Percentiles rank a stretch among this genome's conserved stretches.
These are phyloP conservation scores for Epinotia ramella DNA, from an alignment of 2,888 invertebrate genomes.

Conservation along the genomic window DNA sequence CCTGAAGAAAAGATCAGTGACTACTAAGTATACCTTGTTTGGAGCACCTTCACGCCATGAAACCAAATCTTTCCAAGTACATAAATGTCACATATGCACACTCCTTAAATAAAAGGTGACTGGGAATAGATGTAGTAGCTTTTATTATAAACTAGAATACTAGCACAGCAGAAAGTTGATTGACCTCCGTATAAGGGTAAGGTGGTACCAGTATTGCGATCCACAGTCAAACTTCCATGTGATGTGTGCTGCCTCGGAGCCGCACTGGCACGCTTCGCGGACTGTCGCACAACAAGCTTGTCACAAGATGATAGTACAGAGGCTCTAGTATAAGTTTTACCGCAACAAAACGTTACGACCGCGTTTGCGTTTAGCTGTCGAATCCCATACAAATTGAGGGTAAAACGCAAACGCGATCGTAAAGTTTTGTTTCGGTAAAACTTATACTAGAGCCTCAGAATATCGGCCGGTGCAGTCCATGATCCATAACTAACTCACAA, in stretches of 20 bases:
- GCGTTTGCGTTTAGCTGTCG: no score
- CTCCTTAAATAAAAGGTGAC: not conserved
- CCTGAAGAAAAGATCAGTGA: no score
- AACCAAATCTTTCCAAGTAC: not conserved
- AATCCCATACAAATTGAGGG: no score
- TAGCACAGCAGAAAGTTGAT: slow-evolving; percentile 21
- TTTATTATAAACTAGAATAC: not conserved
- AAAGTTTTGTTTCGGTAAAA: no score
- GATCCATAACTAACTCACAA: no score
- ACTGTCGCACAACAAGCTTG: slow-evolving; percentile 47
- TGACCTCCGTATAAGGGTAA: not conserved
- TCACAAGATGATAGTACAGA: slow-evolving; percentile 1
- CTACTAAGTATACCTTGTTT: not conserved
- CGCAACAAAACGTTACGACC: no score
- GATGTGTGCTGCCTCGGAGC: slow-evolving; percentile 47
- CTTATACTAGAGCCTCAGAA: no score
- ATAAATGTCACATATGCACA: not conserved
- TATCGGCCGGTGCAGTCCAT: not conserved
- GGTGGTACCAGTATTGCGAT: slow-evolving; percentile 52
- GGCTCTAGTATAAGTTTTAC: no score
- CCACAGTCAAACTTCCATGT: slow-evolving; percentile 59
- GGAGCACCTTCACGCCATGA: not conserved
- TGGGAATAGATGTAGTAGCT: not conserved
- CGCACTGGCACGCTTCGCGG: slow-evolving; percentile 53
- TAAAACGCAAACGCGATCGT: no score